Percentiles rank a stretch among this genome's conserved stretches.
Evolutionary conservation across 2,113 vertebrate species (phyloP).

Genomic region (Numenius arquata): DNA sequence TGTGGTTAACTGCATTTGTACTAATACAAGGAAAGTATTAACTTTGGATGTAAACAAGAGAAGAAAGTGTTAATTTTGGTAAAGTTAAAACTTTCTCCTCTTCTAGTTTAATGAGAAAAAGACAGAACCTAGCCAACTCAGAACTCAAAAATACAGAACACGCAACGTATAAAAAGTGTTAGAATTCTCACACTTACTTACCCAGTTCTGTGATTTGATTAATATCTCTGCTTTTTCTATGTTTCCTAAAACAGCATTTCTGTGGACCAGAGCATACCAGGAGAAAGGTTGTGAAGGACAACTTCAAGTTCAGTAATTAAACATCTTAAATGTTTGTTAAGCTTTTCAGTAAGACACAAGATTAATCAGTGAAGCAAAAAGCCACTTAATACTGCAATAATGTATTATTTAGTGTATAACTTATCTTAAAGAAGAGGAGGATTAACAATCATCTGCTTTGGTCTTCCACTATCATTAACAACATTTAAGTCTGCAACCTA

Average conservation of each 20-base stretch:
- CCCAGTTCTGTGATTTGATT: not conserved
- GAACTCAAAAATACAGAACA: not conserved
- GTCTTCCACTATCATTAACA: not conserved
- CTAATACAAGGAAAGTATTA: not conserved
- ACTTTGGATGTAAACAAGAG: not conserved
- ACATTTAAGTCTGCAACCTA: not conserved
- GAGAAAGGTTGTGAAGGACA: not conserved
- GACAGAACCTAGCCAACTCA: not conserved
- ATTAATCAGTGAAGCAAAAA: not conserved
- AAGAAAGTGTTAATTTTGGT: not conserved
- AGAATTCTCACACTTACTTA: not conserved
- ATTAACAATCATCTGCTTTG: constrained; percentile 1
- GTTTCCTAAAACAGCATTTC: not conserved
- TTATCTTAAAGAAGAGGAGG: not conserved
- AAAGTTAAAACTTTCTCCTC: not conserved
- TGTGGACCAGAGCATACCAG: not conserved
- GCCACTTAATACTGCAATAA: not conserved
- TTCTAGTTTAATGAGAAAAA: not conserved
- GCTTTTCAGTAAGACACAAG: not conserved
- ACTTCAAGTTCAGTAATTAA: not conserved
- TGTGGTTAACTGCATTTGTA: not conserved
- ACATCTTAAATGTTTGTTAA: not conserved
- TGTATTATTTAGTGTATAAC: not conserved
- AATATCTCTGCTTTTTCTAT: not conserved
- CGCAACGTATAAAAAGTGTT: rapidly evolving